Evolutionary conservation across 2,113 vertebrate species (phyloP), one percentile per base, ranked within the genome.

Genomic region (Eupsittula cactorum): DNA sequence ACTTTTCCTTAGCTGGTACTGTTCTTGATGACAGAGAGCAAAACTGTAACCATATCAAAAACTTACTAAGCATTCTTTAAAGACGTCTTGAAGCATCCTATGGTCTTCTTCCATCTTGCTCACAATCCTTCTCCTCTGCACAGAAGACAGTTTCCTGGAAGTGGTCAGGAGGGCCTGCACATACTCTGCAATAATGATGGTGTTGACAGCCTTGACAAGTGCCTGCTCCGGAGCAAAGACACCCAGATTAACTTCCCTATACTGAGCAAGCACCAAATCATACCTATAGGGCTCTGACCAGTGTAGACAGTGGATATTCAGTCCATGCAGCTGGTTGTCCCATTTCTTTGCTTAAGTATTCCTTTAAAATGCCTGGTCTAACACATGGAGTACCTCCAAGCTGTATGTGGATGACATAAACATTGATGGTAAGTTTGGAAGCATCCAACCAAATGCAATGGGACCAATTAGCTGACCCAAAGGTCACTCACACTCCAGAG

Each of bases 31-130:
- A 93, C 13, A 13, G 68, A 92, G 16, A 85, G n/a, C 37, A 87
- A 76, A 92, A 69, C 24, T 17, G 11, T 64, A 93, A 90, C 91
- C 57, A 37, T 90, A 94, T 85, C 73, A 93, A 88, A 93, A 70
- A 96, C 97, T 97, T 97, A 97, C 97, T 77, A 96, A 95, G 82
- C 96, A 96, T 35, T 96, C 82, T 79, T 76, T 60, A 92, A 97
- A 88, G 46, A 90, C 3, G 2, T 68, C 44, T 83, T 90, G 84
- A 63, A 97, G 76, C 47, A 81, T 96, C 37, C 49, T 87, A 42
- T 97, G 81, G 76, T 97, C 94, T 85, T 88, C 95, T 92, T 93
- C 82, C 80, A 93, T 93, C 88, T 73, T 96, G 83, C 50, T 88
- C 90, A 81, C 62, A 85, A 96, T 93, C 60, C 27, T 91, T 69